Evolutionary conservation across 2,113 vertebrate genomes (phyloP), one percentile per base, ranked within the genome.

Genomic region (Hypocryptadius cinnamomeus): DNA sequence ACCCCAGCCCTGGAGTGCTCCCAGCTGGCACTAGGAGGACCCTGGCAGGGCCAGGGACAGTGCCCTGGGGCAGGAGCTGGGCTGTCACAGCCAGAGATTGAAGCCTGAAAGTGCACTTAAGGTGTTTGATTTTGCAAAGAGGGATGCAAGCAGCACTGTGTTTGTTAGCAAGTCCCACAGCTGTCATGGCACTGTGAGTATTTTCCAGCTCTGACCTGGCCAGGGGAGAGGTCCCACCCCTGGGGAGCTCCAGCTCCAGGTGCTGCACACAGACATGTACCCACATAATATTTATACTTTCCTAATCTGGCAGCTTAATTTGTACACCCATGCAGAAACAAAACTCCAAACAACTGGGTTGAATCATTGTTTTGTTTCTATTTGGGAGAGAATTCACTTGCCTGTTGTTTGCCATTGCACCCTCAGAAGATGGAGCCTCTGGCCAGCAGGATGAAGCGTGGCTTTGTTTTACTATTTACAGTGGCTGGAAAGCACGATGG

Each of bases 401-500:
- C 45, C 61, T 60, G 18, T 88, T 92, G 69, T 91, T 93, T 93
- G 66, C 80, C 93, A 19, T 20, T 81, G 66, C 64, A 68, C 83
- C 48, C 73, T 37, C 72, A 65, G 80, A 73, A 89, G 89, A 91
- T 57, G 82, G 86, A 91, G 73, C 30, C 86, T 69, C 82, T 10
- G 91, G 74, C 69, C 61, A 92, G 79, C 84, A 82, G 87, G 70
- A 91, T 93, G 59, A 92, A 93, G 79, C 0, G 2, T 60, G 72
- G 66, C 93, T 95, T 96, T 94, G 87, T 96, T 92, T 89, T 19
- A 28, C 64, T 77, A 7, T 93, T 96, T 70, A 59, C 74, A 93
- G 74, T 56, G 71, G 78, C 92, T 81, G 80, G 50, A 85, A 40
- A 90, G 30, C 37, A 35, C 14, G 19, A 65, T 79, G 73, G 53